Percentiles rank a stretch among this genome's conserved stretches.
Conservation (phyloP, 2,113 vertebrate species). For the Platycercus adscitus region DNA sequence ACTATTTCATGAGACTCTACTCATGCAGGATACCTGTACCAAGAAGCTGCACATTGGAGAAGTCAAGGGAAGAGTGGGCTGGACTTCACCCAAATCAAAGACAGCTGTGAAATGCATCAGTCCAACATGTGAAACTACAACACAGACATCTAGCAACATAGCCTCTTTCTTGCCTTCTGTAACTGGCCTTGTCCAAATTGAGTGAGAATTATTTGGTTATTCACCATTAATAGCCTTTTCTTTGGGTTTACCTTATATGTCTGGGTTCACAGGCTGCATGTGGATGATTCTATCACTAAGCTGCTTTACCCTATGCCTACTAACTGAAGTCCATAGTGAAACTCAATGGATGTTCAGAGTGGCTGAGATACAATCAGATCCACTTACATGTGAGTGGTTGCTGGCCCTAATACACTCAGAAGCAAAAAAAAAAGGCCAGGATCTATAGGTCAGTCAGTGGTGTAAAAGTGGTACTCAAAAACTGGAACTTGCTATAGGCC, state of each 20-base stretch:
- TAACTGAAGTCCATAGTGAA: neutral
- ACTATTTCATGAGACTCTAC: neutral
- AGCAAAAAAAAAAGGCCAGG: neutral
- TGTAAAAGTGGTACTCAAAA: neutral
- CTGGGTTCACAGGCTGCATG: rapidly evolving
- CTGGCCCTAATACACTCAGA: neutral
- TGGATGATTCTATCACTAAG: neutral
- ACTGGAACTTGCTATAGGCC: neutral
- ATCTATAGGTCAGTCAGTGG: neutral
- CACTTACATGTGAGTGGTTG: neutral
- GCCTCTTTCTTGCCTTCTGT: neutral
- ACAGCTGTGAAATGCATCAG: neutral
- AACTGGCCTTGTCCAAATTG: neutral
- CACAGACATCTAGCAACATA: neutral
- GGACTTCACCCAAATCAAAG: neutral
- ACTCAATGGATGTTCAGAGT: neutral
- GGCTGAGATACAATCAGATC: neutral
- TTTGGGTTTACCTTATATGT: neutral
- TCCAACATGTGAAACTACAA: neutral
- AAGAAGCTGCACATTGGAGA: neutral
- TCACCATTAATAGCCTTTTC: neutral
- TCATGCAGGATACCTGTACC: rapidly evolving
- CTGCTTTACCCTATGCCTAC: neutral
- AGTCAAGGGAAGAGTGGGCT: neutral
- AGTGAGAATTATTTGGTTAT: neutral